Conservation (phyloP, 2,113 vertebrate genomes). For the Suricata suricatta region DNA sequence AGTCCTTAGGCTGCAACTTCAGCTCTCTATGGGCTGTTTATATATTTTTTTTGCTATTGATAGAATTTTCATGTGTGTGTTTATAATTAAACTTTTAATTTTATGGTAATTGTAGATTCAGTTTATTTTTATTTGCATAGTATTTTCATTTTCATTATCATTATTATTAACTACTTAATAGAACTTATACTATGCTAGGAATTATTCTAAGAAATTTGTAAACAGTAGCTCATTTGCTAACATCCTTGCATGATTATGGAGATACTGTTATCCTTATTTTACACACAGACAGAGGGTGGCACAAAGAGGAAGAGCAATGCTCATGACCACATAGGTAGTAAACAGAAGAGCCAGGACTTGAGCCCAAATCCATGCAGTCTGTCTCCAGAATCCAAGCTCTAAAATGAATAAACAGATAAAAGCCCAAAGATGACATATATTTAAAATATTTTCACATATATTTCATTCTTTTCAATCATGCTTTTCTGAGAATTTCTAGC, state of each 20-base stretch:
- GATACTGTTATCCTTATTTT: not conserved
- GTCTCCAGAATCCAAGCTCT: not conserved
- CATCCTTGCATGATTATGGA: not conserved
- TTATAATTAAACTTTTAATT: not conserved
- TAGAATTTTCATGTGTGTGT: not conserved
- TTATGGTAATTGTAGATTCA: not conserved
- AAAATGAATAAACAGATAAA: not conserved
- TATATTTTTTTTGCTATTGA: not conserved
- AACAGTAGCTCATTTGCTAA: not conserved
- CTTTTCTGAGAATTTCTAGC: not conserved
- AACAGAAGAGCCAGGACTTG: not conserved
- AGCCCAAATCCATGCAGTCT: not conserved
- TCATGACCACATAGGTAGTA: not conserved
- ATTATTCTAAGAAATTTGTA: not conserved
- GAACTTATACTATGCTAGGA: not conserved
- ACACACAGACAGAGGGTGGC: not conserved
- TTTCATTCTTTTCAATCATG: not conserved
- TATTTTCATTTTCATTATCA: not conserved
- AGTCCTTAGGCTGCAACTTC: not conserved
- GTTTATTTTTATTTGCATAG: not conserved
- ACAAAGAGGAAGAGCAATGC: not conserved
- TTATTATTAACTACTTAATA: not conserved
- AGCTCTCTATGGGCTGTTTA: not conserved
- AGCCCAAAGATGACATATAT: not conserved
- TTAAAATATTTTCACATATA: not conserved